Evolutionary conservation across 2,888 invertebrate species (phyloP), one percentile per base, ranked within the genome.

Genomic region (Papilio demoleus): DNA sequence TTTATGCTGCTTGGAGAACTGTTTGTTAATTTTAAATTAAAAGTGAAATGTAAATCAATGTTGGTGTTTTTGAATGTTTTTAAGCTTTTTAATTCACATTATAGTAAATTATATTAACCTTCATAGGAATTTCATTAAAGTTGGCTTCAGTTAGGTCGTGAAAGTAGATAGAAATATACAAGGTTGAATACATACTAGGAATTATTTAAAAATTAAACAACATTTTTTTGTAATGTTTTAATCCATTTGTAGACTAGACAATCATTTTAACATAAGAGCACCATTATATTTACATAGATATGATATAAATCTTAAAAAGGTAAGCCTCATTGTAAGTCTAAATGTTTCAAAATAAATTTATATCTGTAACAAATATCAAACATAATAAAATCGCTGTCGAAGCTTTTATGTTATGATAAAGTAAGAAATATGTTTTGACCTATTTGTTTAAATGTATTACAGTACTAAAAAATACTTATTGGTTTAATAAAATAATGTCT

Each of bases 201-300:
- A n/a, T n/a, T n/a, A n/a, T n/a, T n/a, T n/a, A n/a, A 58, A 71
- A 71, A 62, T 50, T 68, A 70, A 69, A 67, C 24, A 71, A 36
- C 50, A 11, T 47, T 65, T 70, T 71, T 71, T 71, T 71, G 75
- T 73, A 83, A 80, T 83, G 80, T 76, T 88, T 88, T 88, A 85
- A 83, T 88, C 79, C 72, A 79, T 79, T 79, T 86, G 78, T 82
- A 86, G 90, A 91, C 90, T 91, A 90, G 90, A 91, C 80, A 88
- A 86, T 81, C 80, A 79, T 81, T 81, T 71, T 82, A 83, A 82
- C 80, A 78, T 78, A 81, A 81, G 80, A 88, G 86, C 87, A 88
- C 85, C 88, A 79, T 74, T 77, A 74, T 77, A 78, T 80, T 76
- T 79, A 77, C 76, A 78, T 40, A 75, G 45, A 60, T 71, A 56